These are phyloP conservation scores for Rhyacichthys aspro DNA, from an alignment of 2,797 vertebrate genomes.

Conservation along the genomic window DNA sequence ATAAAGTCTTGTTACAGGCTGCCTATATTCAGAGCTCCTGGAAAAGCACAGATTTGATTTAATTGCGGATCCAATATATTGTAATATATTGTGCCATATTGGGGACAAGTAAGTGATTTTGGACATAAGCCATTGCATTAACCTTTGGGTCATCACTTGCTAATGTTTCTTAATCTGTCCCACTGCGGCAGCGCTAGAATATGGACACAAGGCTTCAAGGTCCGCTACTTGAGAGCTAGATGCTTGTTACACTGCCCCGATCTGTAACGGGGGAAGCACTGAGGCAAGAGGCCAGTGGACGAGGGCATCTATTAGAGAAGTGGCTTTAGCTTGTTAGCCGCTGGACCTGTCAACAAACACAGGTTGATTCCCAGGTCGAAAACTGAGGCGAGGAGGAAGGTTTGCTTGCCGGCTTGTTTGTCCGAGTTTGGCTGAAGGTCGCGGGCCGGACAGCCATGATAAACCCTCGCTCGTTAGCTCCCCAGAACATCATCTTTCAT, in stretches of 20 bases:
- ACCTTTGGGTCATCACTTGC: slow-evolving; percentile 50
- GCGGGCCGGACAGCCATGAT: slow-evolving; percentile 48
- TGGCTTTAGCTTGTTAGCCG: slow-evolving; percentile 36
- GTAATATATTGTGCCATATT: too few relatives aligned
- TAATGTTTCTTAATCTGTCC: slow-evolving; percentile 72
- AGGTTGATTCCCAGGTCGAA: slow-evolving; percentile 8
- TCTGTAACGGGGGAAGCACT: slow-evolving; percentile 31
- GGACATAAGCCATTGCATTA: slow-evolving; percentile 3
- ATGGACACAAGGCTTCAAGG: too few relatives aligned
- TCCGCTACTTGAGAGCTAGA: slow-evolving; percentile 10
- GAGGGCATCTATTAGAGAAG: background rate
- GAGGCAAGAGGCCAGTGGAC: slow-evolving; percentile 23
- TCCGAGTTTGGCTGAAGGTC: slow-evolving; percentile 62
- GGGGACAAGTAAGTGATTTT: too few relatives aligned
- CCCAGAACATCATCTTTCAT: slow-evolving; percentile 66
- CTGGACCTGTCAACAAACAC: slow-evolving; percentile 15
- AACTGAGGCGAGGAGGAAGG: background rate
- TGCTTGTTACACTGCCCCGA: slow-evolving; percentile 45
- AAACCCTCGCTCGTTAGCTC: slow-evolving; percentile 59
- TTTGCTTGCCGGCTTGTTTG: slow-evolving; percentile 44
- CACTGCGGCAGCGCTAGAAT: slow-evolving; percentile 49
- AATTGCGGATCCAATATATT: too few relatives aligned
- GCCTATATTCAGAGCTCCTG: too few relatives aligned
- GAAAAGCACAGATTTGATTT: too few relatives aligned
- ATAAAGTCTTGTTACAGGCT: too few relatives aligned